Conservation (phyloP, 2,797 vertebrate genomes). For the Scolopax rusticola region DNA sequence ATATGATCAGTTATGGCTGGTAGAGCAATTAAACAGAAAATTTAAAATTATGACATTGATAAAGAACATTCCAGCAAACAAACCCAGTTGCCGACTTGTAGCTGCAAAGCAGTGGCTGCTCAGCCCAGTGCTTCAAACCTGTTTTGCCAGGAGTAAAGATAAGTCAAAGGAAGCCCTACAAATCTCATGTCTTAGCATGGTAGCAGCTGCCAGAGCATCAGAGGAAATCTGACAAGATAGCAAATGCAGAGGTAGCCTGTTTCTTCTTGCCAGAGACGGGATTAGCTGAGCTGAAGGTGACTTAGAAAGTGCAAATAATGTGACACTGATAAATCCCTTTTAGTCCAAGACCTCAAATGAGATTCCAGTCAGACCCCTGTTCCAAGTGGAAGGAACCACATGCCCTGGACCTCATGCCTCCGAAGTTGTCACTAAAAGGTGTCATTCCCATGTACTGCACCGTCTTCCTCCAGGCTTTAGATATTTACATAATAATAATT, state of each 20-base stretch:
- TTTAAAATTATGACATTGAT: neutral
- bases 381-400: neutral
- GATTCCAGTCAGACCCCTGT: neutral
- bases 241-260: neutral
- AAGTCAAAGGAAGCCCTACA: neutral
- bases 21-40: neutral
- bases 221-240: neutral
- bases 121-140: neutral
- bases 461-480: neutral
- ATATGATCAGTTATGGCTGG: neutral
- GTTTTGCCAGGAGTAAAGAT: neutral
- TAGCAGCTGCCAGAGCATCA: neutral
- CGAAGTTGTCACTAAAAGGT: neutral
- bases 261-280: neutral
- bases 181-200: neutral
- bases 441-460: neutral
- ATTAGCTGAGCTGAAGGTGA: neutral
- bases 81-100: neutral
- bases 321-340: neutral
- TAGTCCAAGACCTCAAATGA: neutral
- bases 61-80: neutral
- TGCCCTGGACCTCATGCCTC: neutral
- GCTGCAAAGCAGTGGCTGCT: neutral
- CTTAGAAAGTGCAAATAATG: neutral
- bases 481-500: neutral